Evolutionary conservation across 2,797 vertebrate species (phyloP).

Genomic region (Clarias platycephalus): DNA sequence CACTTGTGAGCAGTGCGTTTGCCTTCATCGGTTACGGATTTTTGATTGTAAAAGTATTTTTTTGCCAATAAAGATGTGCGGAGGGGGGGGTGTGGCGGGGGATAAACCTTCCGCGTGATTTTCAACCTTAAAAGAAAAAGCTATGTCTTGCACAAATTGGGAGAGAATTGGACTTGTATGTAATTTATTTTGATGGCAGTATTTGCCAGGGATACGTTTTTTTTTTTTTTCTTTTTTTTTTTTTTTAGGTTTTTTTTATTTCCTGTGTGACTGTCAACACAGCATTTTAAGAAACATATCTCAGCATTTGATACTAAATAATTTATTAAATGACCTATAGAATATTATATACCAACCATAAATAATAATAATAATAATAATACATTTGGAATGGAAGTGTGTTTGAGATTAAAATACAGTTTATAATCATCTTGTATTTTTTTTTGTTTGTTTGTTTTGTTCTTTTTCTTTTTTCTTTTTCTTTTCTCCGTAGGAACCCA

Average conservation of each 20-base stretch:
- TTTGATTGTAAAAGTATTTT: constrained; percentile 74
- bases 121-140: constrained; percentile 65
- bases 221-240: constrained; percentile 45
- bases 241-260: not conserved
- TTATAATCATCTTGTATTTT: constrained; percentile 41
- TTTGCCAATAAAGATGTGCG: constrained; percentile 58
- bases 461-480: not conserved
- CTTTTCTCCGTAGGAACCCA: constrained; percentile 91
- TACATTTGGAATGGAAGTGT: constrained; percentile 62
- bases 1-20: constrained; percentile 86
- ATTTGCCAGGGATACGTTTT: constrained; percentile 65
- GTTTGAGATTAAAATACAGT: constrained; percentile 67
- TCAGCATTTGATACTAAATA: constrained; percentile 74
- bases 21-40: constrained; percentile 78
- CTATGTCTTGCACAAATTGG: constrained; percentile 85
- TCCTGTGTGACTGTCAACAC: constrained; percentile 48
- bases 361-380: constrained; percentile 59
- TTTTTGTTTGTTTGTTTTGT: not conserved
- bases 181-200: constrained; percentile 82
- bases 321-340: constrained; percentile 77
- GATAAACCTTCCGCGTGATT: constrained; percentile 56
- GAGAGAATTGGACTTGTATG: constrained; percentile 78
- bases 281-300: constrained; percentile 64
- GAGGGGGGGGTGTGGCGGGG: too few species aligned
- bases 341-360: constrained; percentile 29